Percentiles rank a stretch among this genome's conserved stretches.
Evolutionary conservation across 1,140 invertebrate genomes (phyloP).

Genomic region (Harpegnathos saltator): DNA sequence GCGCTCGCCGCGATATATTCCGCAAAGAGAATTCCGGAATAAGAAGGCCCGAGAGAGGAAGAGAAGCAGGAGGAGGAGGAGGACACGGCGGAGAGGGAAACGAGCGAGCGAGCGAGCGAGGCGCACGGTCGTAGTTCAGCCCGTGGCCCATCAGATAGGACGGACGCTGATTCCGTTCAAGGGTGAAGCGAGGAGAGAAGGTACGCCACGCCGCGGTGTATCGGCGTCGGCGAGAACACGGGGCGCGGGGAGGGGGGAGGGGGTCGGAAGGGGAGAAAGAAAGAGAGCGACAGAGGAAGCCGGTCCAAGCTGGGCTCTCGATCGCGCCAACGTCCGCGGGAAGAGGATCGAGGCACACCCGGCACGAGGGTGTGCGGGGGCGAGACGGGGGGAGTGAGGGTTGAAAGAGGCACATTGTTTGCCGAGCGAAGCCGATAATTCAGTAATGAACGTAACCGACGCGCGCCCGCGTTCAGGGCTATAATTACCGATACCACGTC

Average conservation of each 20-base stretch:
- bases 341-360: slow-evolving; percentile 47
- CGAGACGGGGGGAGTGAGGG: slow-evolving; percentile 53
- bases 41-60: slow-evolving; percentile 33
- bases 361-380: slow-evolving; percentile 52
- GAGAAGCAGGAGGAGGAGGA: slow-evolving; percentile 19
- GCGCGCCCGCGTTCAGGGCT: slow-evolving; percentile 84
- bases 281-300: slow-evolving; percentile 23
- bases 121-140: slow-evolving; percentile 74
- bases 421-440: slow-evolving; percentile 84
- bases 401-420: slow-evolving; percentile 83
- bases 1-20: slow-evolving; percentile 60
- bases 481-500: slow-evolving; percentile 86
- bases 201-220: slow-evolving; percentile 2
- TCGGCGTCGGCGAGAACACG: slow-evolving; percentile 24
- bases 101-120: slow-evolving; percentile 29
- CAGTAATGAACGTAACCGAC: slow-evolving; percentile 86
- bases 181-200: slow-evolving; percentile 56
- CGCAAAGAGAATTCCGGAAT: slow-evolving; percentile 47
- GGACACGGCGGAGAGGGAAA: slow-evolving; percentile 12
- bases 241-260: neutral
- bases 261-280: slow-evolving; percentile 6
- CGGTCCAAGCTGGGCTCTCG: neutral
- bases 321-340: slow-evolving; percentile 6
- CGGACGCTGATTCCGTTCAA: slow-evolving; percentile 60
- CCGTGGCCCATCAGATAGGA: slow-evolving; percentile 78